phyloP scores from a whole-genome alignment of 2,888 invertebrate genomes.

The Noctua comes region DNA sequence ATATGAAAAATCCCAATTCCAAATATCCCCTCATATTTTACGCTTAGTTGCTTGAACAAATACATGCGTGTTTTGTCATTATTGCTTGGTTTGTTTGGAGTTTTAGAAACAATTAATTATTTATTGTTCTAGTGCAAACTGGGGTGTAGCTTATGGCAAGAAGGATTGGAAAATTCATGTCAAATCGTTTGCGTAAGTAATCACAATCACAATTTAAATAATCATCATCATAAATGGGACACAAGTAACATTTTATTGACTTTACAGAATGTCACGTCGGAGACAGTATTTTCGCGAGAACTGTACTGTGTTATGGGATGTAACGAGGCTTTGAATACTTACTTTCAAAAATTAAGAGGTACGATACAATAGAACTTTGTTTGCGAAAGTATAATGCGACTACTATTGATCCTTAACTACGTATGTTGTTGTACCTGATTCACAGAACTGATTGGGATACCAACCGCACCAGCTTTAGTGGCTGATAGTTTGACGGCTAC shows the following conservation, averaged over 20 bases:
- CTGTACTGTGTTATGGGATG: slow-evolving; percentile 95
- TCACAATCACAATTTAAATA: slow-evolving; percentile 27
- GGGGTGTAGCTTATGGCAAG: slow-evolving; percentile 95
- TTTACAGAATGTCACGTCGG: slow-evolving; percentile 92
- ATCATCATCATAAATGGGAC: background rate
- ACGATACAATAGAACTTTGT: slow-evolving; percentile 48
- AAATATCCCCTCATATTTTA: slow-evolving; percentile 14
- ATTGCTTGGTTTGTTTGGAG: slow-evolving; percentile 24
- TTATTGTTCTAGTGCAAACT: slow-evolving; percentile 93
- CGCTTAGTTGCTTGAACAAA: slow-evolving; percentile 43
- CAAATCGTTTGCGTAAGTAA: slow-evolving; percentile 95
- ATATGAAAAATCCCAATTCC: background rate
- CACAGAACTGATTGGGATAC: slow-evolving; percentile 92
- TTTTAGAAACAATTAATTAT: slow-evolving; percentile 26
- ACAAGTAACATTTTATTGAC: slow-evolving; percentile 1
- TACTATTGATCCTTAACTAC: background rate
- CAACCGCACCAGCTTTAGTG: slow-evolving; percentile 94
- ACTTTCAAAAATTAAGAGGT: slow-evolving; percentile 93
- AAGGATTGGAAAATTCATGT: slow-evolving; percentile 94
- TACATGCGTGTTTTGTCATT: background rate
- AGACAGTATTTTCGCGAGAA: slow-evolving; percentile 92
- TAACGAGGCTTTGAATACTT: slow-evolving; percentile 94
- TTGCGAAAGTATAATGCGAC: background rate
- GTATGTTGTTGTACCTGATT: slow-evolving; percentile 13
- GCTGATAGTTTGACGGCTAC: slow-evolving; percentile 94